Percentiles rank a stretch among this genome's conserved stretches.
Conservation (phyloP, 2,797 vertebrate genomes). For the Pogoniulus pusillus region DNA sequence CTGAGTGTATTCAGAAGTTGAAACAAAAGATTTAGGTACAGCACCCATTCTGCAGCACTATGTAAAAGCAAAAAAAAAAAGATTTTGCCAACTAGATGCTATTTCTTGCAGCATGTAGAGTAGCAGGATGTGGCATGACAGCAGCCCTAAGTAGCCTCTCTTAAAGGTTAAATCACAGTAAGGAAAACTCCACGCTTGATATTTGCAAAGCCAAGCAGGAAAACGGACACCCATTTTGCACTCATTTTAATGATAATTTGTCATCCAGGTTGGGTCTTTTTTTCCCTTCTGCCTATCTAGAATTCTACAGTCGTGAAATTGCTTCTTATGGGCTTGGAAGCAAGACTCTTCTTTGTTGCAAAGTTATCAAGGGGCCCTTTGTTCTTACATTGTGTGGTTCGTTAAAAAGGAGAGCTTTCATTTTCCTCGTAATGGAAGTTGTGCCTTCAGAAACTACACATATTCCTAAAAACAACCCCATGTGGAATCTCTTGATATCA, state of each 20-base stretch:
- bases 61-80: background rate
- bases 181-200: background rate
- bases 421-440: slow-evolving; percentile 13
- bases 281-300: background rate
- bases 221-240: background rate
- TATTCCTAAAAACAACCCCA: slow-evolving; percentile 5
- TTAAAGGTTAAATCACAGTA: background rate
- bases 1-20: background rate
- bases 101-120: background rate
- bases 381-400: background rate
- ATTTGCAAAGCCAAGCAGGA: background rate
- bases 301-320: background rate
- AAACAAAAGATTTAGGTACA: background rate
- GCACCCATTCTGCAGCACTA: background rate
- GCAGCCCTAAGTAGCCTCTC: background rate
- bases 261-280: background rate
- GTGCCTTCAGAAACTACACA: slow-evolving; percentile 9
- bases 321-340: background rate
- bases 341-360: background rate
- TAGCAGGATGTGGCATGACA: background rate
- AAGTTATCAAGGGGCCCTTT: slow-evolving; percentile 35
- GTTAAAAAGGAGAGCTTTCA: slow-evolving; percentile 27
- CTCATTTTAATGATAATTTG: background rate
- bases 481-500: slow-evolving; percentile 17
- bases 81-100: background rate